These are phyloP conservation scores for Xylocampa areola DNA, from an alignment of 2,888 invertebrate genomes.

Conservation along the genomic window DNA sequence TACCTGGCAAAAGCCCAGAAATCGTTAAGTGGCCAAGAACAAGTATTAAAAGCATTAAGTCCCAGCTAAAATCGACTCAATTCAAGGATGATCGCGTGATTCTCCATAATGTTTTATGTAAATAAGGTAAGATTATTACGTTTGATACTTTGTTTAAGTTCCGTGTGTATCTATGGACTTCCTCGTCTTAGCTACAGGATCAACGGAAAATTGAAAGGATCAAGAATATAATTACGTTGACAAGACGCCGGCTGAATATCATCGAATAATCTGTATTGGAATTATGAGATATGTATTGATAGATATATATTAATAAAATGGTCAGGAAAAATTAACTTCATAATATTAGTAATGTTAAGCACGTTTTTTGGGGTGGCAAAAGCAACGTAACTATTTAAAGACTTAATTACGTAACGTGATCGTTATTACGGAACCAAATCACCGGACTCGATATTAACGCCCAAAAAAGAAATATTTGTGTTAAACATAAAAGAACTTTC, in stretches of 20 bases:
- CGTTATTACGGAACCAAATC: slow-evolving; percentile 58
- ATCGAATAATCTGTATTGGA: slow-evolving; percentile 24
- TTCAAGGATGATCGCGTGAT: slow-evolving; percentile 26
- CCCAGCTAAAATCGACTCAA: background rate
- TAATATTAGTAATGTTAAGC: too few relatives aligned
- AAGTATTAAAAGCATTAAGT: background rate
- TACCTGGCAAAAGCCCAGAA: background rate
- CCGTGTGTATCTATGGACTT: slow-evolving; percentile 35
- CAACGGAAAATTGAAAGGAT: slow-evolving; percentile 57
- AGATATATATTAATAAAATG: too few relatives aligned
- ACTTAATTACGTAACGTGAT: slow-evolving; percentile 58
- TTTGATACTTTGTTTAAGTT: slow-evolving; percentile 38
- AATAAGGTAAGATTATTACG: slow-evolving; percentile 32
- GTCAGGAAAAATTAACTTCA: too few relatives aligned
- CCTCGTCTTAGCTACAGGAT: slow-evolving; percentile 47
- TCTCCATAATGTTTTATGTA: slow-evolving; percentile 29
- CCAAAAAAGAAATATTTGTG: slow-evolving; percentile 71
- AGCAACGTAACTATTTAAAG: slow-evolving; percentile 50
- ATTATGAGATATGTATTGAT: slow-evolving; percentile 22
- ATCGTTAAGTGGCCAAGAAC: too few relatives aligned
- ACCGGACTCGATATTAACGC: slow-evolving; percentile 59
- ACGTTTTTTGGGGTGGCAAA: slow-evolving; percentile 21
- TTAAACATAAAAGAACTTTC: slow-evolving; percentile 72
- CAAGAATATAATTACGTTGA: slow-evolving; percentile 54
- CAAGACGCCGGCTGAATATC: slow-evolving; percentile 19